These are phyloP conservation scores for Plagiodera versicolora DNA, from an alignment of 2,888 invertebrate genomes.

Conservation along the genomic window DNA sequence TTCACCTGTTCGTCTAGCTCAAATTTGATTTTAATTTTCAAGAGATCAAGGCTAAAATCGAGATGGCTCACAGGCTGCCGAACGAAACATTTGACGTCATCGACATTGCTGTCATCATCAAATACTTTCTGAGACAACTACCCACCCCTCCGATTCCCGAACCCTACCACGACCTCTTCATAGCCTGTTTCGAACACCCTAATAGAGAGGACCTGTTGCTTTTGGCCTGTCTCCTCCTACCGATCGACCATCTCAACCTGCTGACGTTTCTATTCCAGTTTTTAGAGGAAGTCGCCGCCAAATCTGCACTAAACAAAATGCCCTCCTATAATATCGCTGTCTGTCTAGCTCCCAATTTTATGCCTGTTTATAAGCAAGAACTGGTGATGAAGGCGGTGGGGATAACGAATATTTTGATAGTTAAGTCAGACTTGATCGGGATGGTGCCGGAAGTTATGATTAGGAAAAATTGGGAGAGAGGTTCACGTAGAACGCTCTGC, in stretches of 20 bases:
- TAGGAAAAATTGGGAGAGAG: background rate
- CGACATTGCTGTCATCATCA: slow-evolving; percentile 82
- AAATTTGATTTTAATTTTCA: no score
- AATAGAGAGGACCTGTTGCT: slow-evolving; percentile 65
- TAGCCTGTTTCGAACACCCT: slow-evolving; percentile 64
- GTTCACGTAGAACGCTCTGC: slow-evolving; percentile 2
- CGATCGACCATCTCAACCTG: slow-evolving; percentile 73
- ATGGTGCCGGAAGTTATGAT: slow-evolving; percentile 22
- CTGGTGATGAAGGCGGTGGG: slow-evolving; percentile 5
- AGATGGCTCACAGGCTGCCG: slow-evolving; percentile 54
- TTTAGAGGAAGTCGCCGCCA: slow-evolving; percentile 21
- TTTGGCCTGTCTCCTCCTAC: slow-evolving; percentile 69
- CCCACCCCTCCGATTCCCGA: slow-evolving; percentile 80
- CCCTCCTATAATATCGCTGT: slow-evolving; percentile 14
- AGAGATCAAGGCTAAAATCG: slow-evolving; percentile 55
- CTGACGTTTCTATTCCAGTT: slow-evolving; percentile 77
- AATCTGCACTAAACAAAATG: slow-evolving; percentile 19
- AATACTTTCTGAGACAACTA: slow-evolving; percentile 79
- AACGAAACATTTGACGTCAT: slow-evolving; percentile 70
- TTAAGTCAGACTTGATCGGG: slow-evolving; percentile 19
- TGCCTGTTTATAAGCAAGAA: slow-evolving; percentile 12
- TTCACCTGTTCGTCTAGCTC: no score
- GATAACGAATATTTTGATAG: slow-evolving; percentile 18
- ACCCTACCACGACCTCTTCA: slow-evolving; percentile 71
- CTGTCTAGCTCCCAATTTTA: slow-evolving; percentile 19